phyloP scores from a whole-genome alignment of 2,113 vertebrate genomes.

The Bambusicola thoracicus region DNA sequence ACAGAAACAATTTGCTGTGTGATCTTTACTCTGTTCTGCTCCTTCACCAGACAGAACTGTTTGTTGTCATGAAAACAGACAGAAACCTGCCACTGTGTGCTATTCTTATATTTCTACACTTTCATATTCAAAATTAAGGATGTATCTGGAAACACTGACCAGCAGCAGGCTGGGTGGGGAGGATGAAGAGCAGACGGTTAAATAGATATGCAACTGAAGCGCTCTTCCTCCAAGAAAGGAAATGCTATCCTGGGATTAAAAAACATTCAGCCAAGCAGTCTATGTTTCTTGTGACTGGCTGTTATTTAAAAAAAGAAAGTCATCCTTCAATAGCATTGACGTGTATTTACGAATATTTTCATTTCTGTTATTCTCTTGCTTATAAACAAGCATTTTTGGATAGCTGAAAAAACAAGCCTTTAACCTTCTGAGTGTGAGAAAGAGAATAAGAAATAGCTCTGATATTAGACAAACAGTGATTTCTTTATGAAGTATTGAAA shows the following conservation, averaged over 20 bases:
- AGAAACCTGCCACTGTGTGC: not conserved
- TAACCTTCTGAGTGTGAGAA: not conserved
- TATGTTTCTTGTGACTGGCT: not conserved
- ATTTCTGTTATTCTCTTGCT: not conserved
- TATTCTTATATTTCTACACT: slow-evolving; percentile 23
- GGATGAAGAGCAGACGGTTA: slow-evolving; percentile 36
- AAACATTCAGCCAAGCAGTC: not conserved
- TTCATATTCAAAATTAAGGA: slow-evolving; percentile 26
- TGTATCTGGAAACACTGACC: slow-evolving; percentile 39
- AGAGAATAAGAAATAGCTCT: not conserved
- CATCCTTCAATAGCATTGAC: not conserved
- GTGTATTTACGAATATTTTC: not conserved
- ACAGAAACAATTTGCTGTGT: slow-evolving; percentile 26
- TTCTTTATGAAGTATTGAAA: not conserved
- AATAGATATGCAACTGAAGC: slow-evolving; percentile 23
- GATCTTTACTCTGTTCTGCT: slow-evolving; percentile 44
- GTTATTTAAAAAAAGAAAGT: not conserved
- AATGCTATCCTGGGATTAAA: slow-evolving; percentile 39
- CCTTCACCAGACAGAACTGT: not conserved
- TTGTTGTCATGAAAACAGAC: slow-evolving; percentile 11
- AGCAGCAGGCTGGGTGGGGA: slow-evolving; percentile 32
- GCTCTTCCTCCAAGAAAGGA: slow-evolving; percentile 48
- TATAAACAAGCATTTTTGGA: not conserved
- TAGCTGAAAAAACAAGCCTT: not conserved
- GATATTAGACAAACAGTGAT: not conserved